Evolutionary conservation across 2,888 invertebrate genomes (phyloP).

Genomic region (Heliconius cydno): DNA sequence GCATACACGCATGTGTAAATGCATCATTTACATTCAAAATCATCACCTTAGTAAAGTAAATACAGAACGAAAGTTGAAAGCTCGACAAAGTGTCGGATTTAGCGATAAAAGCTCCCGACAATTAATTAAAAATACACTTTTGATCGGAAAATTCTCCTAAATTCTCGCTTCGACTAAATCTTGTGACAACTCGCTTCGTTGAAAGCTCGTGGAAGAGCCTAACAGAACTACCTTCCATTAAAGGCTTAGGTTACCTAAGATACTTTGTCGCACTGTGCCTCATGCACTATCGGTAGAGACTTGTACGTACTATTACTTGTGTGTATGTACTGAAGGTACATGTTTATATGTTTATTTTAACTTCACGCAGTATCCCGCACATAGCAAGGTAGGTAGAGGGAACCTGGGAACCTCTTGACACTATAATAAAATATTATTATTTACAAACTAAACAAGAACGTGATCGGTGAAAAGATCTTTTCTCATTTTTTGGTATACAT

Average conservation of each 20-base stretch:
- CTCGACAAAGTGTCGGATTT: not conserved
- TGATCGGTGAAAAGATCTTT: too few relatives aligned
- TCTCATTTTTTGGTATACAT: too few relatives aligned
- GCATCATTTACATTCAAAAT: too few relatives aligned
- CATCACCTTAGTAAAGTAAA: not conserved
- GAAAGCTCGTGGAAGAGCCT: slow-evolving; percentile 20
- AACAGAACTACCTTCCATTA: slow-evolving; percentile 27
- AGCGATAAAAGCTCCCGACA: not conserved
- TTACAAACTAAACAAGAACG: too few relatives aligned
- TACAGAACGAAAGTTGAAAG: not conserved
- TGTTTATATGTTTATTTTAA: too few relatives aligned
- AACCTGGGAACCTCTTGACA: not conserved
- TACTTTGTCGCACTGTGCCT: not conserved
- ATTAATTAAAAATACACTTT: slow-evolving; percentile 16
- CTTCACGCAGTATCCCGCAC: not conserved
- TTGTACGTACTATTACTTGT: too few relatives aligned
- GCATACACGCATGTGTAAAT: too few relatives aligned
- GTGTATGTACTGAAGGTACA: not conserved
- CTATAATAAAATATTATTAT: too few relatives aligned
- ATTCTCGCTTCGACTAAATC: not conserved
- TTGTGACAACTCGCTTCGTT: slow-evolving; percentile 4
- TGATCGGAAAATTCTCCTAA: not conserved
- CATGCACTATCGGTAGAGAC: not conserved
- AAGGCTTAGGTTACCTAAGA: slow-evolving; percentile 27
- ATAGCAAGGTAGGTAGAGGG: not conserved